Evolutionary conservation across 1,140 invertebrate species (phyloP), one percentile per base, ranked within the genome.

Genomic region (Euura lappo): DNA sequence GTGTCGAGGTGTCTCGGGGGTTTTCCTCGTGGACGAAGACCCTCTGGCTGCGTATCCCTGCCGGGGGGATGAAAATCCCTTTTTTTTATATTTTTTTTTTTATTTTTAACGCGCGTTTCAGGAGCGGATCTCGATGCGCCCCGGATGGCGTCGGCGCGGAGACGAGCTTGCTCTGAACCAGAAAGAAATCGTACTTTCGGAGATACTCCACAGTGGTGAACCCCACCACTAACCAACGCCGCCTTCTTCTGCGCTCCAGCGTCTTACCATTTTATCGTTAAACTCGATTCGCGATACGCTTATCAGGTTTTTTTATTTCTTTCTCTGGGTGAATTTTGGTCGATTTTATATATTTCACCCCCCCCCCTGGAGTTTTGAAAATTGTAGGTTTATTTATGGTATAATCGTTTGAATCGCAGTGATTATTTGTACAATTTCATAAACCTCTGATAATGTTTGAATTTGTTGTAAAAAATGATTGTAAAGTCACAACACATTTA

Each of bases 91-190:
- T 28, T 28, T 28, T 28, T 28, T 28, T 28, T 28, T 28, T 28
- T 28, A 28, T 28, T 28, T 28, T 5, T 68, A n/a, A 68, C 8
- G 67, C 42, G 67, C 3, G 42, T 3, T 45, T 51, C 47, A 45
- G 51, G 65, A 60, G 51, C 13, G 51, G 13, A 73, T 65, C 70
- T 75, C 71, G 78, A 80, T 80, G 78, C 78, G 80, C 79, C 76
- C 76, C 79, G 73, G 77, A 73, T 83, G 76, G 81, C 80, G 81
- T 81, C 82, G 80, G 80, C 81, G 81, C 81, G 80, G 79, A 78
- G 79, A 79, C 78, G 51, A 60, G 6, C 51, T 60, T 60, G 51
- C 51, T 6, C 51, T 60, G 51, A 60, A 11, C 51, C 6, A 60
- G 8, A 60, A 28, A n/a, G 51, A 60, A 60, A n/a, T 60, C 51